A percentile compares a stretch with the other conserved stretches of the same genome.
phyloP scores from a whole-genome alignment of 2,797 vertebrate genomes.

The Dipus sagitta region DNA sequence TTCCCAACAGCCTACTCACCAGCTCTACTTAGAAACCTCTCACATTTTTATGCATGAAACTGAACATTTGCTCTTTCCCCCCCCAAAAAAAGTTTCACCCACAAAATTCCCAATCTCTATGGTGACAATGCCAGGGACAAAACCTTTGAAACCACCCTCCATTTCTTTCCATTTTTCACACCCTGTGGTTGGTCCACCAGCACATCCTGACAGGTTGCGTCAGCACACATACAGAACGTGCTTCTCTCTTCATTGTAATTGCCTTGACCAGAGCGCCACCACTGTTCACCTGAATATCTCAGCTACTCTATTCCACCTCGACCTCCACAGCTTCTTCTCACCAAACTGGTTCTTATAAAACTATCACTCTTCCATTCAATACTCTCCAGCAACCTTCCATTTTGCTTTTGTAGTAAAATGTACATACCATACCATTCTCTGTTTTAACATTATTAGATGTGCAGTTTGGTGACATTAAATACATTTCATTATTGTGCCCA shows the following conservation, averaged over 20 bases:
- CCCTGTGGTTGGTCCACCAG: background rate
- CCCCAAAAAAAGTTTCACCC: background rate
- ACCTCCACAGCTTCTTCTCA: background rate
- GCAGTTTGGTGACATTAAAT: background rate
- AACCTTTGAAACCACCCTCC: background rate
- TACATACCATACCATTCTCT: background rate
- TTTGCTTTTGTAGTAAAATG: background rate
- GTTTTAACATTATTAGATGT: background rate
- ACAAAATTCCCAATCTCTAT: background rate
- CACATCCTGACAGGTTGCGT: background rate
- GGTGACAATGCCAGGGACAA: background rate
- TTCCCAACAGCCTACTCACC: background rate
- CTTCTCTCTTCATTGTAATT: background rate
- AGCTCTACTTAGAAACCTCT: background rate
- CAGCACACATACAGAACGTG: background rate
- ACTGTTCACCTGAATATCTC: background rate
- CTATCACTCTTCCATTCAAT: background rate
- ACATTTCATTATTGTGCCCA: background rate
- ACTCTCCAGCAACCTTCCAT: background rate
- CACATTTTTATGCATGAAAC: background rate
- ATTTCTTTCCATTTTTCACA: background rate
- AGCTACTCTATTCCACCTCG: too few relatives aligned
- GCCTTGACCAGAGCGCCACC: background rate
- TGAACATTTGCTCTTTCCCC: background rate
- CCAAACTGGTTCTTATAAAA: background rate